Evolutionary conservation across 2,113 vertebrate species (phyloP).

Genomic region (Antennarius striatus): DNA sequence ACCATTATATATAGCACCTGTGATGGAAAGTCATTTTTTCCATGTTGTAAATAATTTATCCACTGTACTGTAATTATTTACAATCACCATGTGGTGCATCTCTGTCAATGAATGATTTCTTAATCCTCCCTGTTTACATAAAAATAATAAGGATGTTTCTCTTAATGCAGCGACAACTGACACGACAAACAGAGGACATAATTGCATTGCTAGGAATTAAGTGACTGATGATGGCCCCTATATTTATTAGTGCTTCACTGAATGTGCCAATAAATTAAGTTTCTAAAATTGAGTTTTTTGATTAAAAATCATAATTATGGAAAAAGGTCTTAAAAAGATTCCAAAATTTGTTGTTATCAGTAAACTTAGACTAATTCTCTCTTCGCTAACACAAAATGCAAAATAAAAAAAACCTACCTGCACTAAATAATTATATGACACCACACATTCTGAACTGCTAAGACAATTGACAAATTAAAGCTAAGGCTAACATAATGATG

Average conservation of each 20-base stretch:
- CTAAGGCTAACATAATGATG: too few relatives aligned
- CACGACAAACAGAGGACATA: not conserved
- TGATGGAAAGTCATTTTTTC: conserved; percentile 43
- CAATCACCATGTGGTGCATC: not conserved
- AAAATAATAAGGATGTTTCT: not conserved
- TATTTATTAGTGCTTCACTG: too few relatives aligned
- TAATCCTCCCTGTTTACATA: not conserved
- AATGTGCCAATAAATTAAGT: too few relatives aligned
- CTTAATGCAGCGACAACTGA: not conserved
- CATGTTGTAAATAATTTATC: conserved; percentile 41
- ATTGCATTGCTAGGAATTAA: not conserved
- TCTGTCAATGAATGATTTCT: not conserved
- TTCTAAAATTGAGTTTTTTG: too few relatives aligned
- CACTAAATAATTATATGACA: too few relatives aligned
- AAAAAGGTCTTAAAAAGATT: too few relatives aligned
- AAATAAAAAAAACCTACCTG: not conserved
- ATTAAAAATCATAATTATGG: too few relatives aligned
- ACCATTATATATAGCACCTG: conserved; percentile 9
- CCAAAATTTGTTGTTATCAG: too few relatives aligned
- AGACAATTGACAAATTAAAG: too few relatives aligned
- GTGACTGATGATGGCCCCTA: too few relatives aligned
- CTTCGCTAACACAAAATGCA: not conserved
- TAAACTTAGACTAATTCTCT: not conserved
- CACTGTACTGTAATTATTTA: conserved; percentile 3
- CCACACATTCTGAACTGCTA: too few relatives aligned